Percentiles rank a stretch among this genome's conserved stretches.
Evolutionary conservation across 2,888 invertebrate species (phyloP).

Genomic region (Clunio marinus): DNA sequence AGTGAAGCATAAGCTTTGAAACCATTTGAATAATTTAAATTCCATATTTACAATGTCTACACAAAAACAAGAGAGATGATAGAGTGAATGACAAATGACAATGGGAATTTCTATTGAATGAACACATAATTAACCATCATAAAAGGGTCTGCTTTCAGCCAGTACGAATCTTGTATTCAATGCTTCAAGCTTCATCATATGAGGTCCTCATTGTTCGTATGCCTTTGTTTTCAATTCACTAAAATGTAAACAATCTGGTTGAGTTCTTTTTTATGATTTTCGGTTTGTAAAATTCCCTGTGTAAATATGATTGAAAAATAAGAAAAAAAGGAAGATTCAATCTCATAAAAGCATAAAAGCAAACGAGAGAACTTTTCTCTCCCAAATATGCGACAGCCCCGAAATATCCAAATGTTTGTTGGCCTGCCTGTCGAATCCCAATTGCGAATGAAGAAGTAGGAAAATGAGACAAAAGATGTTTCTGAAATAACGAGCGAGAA

Average conservation of each 20-base stretch:
- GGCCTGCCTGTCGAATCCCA: not conserved
- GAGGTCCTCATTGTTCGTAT: constrained; percentile 4
- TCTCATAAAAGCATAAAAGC: constrained; percentile 32
- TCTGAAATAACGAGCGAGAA: not conserved
- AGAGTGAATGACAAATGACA: constrained; percentile 35
- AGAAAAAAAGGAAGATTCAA: constrained; percentile 34
- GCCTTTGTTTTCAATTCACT: no score
- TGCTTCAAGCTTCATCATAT: constrained; percentile 7
- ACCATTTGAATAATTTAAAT: not conserved
- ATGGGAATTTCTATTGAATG: constrained; percentile 38
- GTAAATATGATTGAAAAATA: no score
- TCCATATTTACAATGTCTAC: not conserved
- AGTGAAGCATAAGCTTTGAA: not conserved
- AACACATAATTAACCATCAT: constrained; percentile 38
- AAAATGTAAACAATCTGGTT: constrained; percentile 25
- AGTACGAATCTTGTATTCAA: constrained; percentile 6
- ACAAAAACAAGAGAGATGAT: constrained; percentile 16
- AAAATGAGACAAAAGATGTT: not conserved
- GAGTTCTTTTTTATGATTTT: not conserved
- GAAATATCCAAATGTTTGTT: not conserved
- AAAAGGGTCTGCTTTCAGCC: constrained; percentile 32
- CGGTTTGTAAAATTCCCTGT: constrained; percentile 8
- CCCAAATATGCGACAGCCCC: constrained; percentile 15
- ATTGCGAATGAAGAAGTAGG: constrained; percentile 16
- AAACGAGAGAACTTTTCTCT: not conserved